These are phyloP conservation scores for Cepaea nemoralis DNA, from an alignment of 1,140 invertebrate genomes.

Conservation along the genomic window DNA sequence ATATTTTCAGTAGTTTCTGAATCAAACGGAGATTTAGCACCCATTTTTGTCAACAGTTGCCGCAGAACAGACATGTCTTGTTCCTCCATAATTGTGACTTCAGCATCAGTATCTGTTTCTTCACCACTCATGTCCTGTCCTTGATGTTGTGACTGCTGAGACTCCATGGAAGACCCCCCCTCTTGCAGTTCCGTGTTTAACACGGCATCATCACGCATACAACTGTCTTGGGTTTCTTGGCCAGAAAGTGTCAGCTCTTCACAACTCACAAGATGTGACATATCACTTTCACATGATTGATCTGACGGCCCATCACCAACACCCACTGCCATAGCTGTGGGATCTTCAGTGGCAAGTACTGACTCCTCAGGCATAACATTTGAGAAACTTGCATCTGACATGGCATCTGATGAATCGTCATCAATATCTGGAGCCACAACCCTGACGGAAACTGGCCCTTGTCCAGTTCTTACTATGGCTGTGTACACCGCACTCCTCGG, in stretches of 20 bases:
- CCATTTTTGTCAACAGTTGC: not conserved
- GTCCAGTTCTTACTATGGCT: not conserved
- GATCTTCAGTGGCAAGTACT: too few species aligned
- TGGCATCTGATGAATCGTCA: constrained; percentile 5
- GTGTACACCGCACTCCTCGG: not conserved
- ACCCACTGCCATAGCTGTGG: not conserved
- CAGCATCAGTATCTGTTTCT: not conserved
- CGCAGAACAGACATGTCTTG: constrained; percentile 4
- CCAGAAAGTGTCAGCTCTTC: not conserved
- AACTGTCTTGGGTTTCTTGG: not conserved
- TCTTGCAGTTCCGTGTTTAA: not conserved
- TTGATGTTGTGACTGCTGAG: too few species aligned
- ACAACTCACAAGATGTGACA: not conserved
- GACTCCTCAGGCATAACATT: not conserved
- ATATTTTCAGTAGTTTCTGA: not conserved
- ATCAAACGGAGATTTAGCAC: not conserved
- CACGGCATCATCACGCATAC: not conserved
- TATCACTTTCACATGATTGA: not conserved
- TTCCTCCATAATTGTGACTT: not conserved
- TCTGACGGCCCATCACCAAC: not conserved
- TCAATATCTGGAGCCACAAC: not conserved
- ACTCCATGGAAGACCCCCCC: too few species aligned
- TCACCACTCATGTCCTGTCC: not conserved
- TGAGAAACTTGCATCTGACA: not conserved
- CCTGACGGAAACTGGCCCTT: not conserved